These are phyloP conservation scores for Alfaro cultratus DNA, from an alignment of 2,797 vertebrate species.

Conservation along the genomic window DNA sequence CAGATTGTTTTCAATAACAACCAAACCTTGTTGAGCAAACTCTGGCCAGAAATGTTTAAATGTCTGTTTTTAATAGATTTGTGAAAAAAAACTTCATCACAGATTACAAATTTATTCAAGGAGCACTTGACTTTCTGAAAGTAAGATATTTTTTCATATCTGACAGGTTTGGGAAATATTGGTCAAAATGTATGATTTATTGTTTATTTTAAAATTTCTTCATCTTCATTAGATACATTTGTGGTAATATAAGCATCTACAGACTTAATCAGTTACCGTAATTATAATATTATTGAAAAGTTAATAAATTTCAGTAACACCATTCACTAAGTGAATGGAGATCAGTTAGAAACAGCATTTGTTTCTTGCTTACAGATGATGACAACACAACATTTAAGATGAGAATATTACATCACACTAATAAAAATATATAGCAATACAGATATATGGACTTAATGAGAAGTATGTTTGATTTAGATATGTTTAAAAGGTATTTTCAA, in stretches of 20 bases:
- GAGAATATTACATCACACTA: background rate
- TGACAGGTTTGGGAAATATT: background rate
- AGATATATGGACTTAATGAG: background rate
- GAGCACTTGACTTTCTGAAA: background rate
- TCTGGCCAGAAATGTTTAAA: background rate
- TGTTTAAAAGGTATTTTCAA: background rate
- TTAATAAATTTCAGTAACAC: background rate
- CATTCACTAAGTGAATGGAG: background rate
- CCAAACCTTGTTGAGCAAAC: background rate
- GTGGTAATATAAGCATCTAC: background rate
- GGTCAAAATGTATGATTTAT: background rate
- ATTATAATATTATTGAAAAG: background rate
- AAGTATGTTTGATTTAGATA: background rate
- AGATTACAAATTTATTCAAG: background rate
- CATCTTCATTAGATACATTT: background rate
- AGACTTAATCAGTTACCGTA: background rate
- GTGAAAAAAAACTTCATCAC: background rate
- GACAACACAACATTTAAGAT: background rate
- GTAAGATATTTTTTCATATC: background rate
- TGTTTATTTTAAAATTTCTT: background rate
- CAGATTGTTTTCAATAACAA: background rate
- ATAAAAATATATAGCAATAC: background rate
- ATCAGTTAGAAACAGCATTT: background rate
- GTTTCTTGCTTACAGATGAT: background rate
- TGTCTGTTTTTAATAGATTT: background rate